Conservation (phyloP, 2,888 invertebrate genomes). For the Agrochola lota region DNA sequence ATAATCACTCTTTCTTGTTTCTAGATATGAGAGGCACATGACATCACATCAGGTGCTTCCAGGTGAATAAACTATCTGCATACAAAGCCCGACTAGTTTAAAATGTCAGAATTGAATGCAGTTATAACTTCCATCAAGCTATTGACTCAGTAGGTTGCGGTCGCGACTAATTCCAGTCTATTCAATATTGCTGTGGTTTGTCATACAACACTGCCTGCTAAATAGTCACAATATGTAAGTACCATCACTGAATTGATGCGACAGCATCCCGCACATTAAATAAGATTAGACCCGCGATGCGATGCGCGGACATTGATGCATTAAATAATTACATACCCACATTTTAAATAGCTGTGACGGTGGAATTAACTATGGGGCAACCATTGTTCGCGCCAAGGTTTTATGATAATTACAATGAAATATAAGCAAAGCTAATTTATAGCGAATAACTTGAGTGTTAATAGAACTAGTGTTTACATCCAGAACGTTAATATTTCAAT, state of each 20-base stretch:
- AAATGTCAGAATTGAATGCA: conserved; percentile 21
- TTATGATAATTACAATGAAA: conserved; percentile 44
- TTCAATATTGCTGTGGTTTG: conserved; percentile 55
- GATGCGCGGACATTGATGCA: conserved; percentile 34
- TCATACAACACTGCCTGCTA: conserved; percentile 49
- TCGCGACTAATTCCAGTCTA: conserved; percentile 22
- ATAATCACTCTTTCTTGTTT: conserved; percentile 42
- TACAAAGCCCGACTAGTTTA: not conserved
- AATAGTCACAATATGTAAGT: conserved; percentile 21
- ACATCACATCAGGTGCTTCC: conserved; percentile 14
- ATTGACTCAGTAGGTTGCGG: conserved; percentile 45
- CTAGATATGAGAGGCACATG: conserved; percentile 20
- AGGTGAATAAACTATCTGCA: conserved; percentile 2
- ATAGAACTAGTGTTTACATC: conserved; percentile 33
- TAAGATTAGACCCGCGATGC: conserved; percentile 36
- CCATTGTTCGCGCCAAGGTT: conserved; percentile 58
- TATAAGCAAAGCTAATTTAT: conserved; percentile 33
- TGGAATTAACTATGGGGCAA: conserved; percentile 22
- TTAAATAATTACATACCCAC: conserved; percentile 43
- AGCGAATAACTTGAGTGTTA: conserved; percentile 16
- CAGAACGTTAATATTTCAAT: conserved; percentile 41
- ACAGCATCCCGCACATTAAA: conserved; percentile 48
- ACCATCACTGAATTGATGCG: conserved; percentile 37
- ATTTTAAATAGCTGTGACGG: conserved; percentile 38
- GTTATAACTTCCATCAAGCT: conserved; percentile 31